Percentiles rank a stretch among this genome's conserved stretches.
Evolutionary conservation across 1,140 invertebrate species (phyloP).

Genomic region (Adoxophyes honmai): DNA sequence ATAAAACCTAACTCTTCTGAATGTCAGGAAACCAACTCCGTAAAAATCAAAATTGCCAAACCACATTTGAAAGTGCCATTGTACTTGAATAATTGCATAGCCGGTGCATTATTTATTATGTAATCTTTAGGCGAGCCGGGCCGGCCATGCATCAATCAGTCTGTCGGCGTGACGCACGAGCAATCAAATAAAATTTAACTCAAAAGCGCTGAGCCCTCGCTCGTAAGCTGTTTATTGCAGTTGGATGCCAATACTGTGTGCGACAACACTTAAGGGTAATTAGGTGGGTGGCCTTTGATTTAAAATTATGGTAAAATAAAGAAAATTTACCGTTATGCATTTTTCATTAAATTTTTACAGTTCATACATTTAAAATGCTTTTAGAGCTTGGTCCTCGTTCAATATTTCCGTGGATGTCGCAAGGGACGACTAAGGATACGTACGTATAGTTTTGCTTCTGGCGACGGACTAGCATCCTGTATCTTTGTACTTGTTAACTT

Average conservation of each 20-base stretch:
- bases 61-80: not conserved
- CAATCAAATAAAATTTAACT: conserved; percentile 73
- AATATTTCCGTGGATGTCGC: too few species aligned
- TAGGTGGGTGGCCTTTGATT: not conserved
- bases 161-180: conserved; percentile 46
- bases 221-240: conserved; percentile 50
- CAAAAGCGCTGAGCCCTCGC: conserved; percentile 50
- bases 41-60: conserved; percentile 2
- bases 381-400: too few species aligned
- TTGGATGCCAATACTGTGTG: too few species aligned
- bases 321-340: too few species aligned
- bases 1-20: too few species aligned
- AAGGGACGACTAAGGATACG: too few species aligned
- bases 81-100: conserved; percentile 10
- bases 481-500: too few species aligned
- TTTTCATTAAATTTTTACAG: too few species aligned
- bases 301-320: not conserved
- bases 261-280: not conserved
- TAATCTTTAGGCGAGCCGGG: conserved; percentile 37
- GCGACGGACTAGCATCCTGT: too few species aligned
- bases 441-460: too few species aligned
- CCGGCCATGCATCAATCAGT: conserved; percentile 63
- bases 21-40: not conserved
- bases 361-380: too few species aligned
- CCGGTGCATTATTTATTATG: conserved; percentile 25